Base-by-base conservation (phyloP, 1,140 invertebrate species). In the Ostrea edulis region DNA sequence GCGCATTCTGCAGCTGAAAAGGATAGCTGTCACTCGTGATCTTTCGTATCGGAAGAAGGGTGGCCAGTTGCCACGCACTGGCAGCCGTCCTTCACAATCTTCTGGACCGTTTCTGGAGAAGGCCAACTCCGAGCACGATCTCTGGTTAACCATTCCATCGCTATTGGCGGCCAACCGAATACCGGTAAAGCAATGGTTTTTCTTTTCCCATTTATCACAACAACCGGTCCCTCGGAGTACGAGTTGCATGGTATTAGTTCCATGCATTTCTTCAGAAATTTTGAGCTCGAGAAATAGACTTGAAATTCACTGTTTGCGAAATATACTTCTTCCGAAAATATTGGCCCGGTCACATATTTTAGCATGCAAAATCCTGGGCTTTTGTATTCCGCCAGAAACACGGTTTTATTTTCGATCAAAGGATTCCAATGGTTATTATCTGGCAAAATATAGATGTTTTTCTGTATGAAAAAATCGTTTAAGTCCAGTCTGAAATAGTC, bases 1-100 rank as follows among this genome's bases (percentile, higher is more conserved):
- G 68, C 29, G 8, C 68, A 77, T 77, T 77, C 68, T 14, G 68
- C 68, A 77, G 35, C 68, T 25, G 68, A 77, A 77, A 77, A 77
- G 29, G 11, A 77, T 25, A 77, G 29, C 25, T 77, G 68, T 25
- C 68, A 77, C 29, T 29, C 68, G 29, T 29, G 68, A 11, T 9
- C 12, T 77, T 77, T 77, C 9, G 68, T 29, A 35, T 12, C 68
- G 9, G 65, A 71, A 14, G 9, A 5, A 14, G 25, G 68, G 22
- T 11, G 25, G 12, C 68, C 68, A 77, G 29, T 35, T 14, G 68
- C 22, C 4, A 77, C 68, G 35, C 68, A 77, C 12, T 77, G 68
- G 25, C 68, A 77, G 9, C 68, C 68, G 14, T 77, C 68, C 9
- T 17, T 22, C 14, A 77, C 29, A 77, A 77, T 25, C 14, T 77